A percentile compares a stretch with the other conserved stretches of the same genome.
Evolutionary conservation across 2,888 invertebrate species (phyloP).

Genomic region (Polydrusus tereticollis): DNA sequence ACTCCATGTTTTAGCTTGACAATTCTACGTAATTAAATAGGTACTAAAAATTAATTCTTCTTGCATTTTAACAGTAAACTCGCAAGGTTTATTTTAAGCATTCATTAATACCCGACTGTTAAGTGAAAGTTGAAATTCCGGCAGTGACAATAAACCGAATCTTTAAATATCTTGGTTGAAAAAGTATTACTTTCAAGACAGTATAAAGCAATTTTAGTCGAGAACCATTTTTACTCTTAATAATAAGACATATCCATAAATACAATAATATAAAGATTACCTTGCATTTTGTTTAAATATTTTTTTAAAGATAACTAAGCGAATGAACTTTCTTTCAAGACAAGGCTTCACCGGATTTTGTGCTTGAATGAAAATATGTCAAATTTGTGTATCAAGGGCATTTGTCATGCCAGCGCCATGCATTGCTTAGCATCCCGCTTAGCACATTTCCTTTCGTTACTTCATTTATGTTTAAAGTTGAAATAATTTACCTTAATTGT

Average conservation of each 20-base stretch:
- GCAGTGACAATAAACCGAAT: not conserved
- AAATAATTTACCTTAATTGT: not conserved
- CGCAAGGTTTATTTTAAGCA: not conserved
- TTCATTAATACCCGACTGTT: not conserved
- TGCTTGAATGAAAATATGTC: not conserved
- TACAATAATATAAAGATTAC: no score
- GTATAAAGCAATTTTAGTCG: no score
- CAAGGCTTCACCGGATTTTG: not conserved
- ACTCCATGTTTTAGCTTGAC: no score
- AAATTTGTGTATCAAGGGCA: not conserved
- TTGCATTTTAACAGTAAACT: no score
- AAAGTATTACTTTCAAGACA: not conserved
- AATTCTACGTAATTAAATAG: no score
- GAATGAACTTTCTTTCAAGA: no score
- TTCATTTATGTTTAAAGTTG: not conserved
- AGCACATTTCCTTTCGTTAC: conserved; percentile 6
- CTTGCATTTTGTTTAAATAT: not conserved
- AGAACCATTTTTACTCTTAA: no score
- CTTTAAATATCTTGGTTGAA: not conserved
- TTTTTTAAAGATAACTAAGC: no score
- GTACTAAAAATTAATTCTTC: no score
- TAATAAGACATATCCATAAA: no score
- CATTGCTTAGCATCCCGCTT: not conserved
- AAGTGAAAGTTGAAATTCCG: not conserved
- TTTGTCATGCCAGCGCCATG: not conserved